These are phyloP conservation scores for Anastrepha ludens DNA, from an alignment of 1,140 invertebrate species.

Conservation along the genomic window DNA sequence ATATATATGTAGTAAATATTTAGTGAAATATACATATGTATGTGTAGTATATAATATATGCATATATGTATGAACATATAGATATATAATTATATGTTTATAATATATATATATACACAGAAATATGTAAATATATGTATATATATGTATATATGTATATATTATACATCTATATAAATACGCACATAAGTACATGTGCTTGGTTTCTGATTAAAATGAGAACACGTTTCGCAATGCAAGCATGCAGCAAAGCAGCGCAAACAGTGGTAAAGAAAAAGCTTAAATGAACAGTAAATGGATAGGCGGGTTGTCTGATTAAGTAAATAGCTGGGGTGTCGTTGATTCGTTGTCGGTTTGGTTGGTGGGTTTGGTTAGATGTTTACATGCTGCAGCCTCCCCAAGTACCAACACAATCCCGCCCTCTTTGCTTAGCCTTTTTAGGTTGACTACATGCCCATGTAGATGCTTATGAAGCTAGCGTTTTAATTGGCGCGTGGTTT, in stretches of 20 bases:
- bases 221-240: neutral
- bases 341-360: conserved; percentile 30
- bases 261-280: neutral
- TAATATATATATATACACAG: no score
- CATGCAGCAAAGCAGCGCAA: neutral
- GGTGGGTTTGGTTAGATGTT: conserved; percentile 15
- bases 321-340: conserved; percentile 1
- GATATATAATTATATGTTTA: no score
- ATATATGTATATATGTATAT: no score
- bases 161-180: no score
- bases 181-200: no score
- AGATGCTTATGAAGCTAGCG: conserved; percentile 11
- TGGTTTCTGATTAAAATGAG: neutral
- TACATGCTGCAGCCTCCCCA: conserved; percentile 30
- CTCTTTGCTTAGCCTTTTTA: conserved; percentile 11
- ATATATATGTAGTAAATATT: no score
- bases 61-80: no score
- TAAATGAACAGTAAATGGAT: conserved; percentile 31
- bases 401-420: conserved; percentile 11
- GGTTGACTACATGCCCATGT: neutral
- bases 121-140: no score
- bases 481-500: conserved; percentile 21
- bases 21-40: neutral
- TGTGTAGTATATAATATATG: neutral
- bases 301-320: conserved; percentile 36